A percentile compares a stretch with the other conserved stretches of the same genome.
phyloP scores from a whole-genome alignment of 2,888 invertebrate genomes.

The Clusia tigrina region DNA sequence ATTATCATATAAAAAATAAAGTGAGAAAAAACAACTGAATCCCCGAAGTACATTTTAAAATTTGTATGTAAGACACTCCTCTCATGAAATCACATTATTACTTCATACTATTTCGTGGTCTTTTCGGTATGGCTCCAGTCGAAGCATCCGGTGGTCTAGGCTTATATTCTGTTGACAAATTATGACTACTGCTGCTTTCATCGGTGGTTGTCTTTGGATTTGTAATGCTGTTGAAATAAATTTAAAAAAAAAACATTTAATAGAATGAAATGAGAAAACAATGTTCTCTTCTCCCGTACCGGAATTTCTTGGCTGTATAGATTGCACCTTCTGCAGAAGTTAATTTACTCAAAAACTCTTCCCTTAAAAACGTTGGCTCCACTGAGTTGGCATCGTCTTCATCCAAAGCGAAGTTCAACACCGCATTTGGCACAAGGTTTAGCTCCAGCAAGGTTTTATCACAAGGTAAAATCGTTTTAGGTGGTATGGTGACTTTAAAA shows the following conservation, averaged over 20 bases:
- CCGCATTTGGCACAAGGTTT: slow-evolving; percentile 80
- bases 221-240: neutral
- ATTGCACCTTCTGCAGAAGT: slow-evolving; percentile 75
- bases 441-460: slow-evolving; percentile 74
- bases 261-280: neutral
- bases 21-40: slow-evolving; percentile 15
- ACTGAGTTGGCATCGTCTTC: slow-evolving; percentile 45
- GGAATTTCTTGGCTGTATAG: slow-evolving; percentile 74
- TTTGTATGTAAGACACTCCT: neutral
- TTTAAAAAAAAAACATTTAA: neutral
- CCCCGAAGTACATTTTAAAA: neutral
- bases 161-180: neutral
- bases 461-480: slow-evolving; percentile 73
- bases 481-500: slow-evolving; percentile 80
- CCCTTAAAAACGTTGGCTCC: slow-evolving; percentile 66
- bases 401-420: slow-evolving; percentile 75
- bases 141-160: slow-evolving; percentile 34
- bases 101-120: slow-evolving; percentile 34
- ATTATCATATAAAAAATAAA: slow-evolving; percentile 16
- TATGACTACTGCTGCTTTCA: neutral
- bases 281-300: slow-evolving; percentile 46
- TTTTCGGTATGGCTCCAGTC: slow-evolving; percentile 47
- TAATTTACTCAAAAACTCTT: slow-evolving; percentile 70
- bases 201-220: neutral
- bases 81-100: neutral